Evolutionary conservation across 2,888 invertebrate genomes (phyloP), one percentile per base, ranked within the genome.

Genomic region (Philereme vetulata): DNA sequence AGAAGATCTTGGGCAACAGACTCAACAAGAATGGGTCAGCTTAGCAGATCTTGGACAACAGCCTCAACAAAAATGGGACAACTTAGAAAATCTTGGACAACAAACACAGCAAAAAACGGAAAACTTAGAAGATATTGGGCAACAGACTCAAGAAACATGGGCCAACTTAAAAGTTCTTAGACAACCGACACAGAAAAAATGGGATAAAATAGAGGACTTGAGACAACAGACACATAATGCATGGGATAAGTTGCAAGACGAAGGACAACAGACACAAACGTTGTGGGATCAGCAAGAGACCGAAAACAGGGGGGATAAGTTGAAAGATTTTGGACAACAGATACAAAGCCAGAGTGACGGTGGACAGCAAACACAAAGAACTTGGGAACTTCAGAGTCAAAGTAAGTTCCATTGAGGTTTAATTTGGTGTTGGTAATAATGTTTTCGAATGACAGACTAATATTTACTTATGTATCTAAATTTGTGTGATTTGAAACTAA

Each of bases 311-410:
- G 67, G 58, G 62, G 66, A 66, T 32, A 70, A 75, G n/a, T 40
- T 65, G 48, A 78, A 81, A 63, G 63, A 77, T 58, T 63, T 76
- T 51, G 76, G 69, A 42, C 84, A 84, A 64, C 78, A 84, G 65
- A 66, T 74, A 5, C 75, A 77, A 21, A 21, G 21, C 21, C 21
- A 21, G 62, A 76, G 81, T 64, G 76, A 64, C 21, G 71, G 32
- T 43, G 56, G 53, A 43, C 62, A 71, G 46, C 57, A 62, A 47
- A 54, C 53, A 46, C 57, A 62, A 50, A 62, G 46, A 38, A 51
- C 51, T 55, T 76, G 65, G 68, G 74, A 72, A 42, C 76, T 78
- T 65, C 74, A 80, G 66, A 64, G 67, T 33, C 75, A 76, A 67
- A 68, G 64, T 55, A 70, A 71, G 35, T 60, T 55, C 35, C 49